Conservation (phyloP, 2,113 vertebrate species). For the Nibea coibor region DNA sequence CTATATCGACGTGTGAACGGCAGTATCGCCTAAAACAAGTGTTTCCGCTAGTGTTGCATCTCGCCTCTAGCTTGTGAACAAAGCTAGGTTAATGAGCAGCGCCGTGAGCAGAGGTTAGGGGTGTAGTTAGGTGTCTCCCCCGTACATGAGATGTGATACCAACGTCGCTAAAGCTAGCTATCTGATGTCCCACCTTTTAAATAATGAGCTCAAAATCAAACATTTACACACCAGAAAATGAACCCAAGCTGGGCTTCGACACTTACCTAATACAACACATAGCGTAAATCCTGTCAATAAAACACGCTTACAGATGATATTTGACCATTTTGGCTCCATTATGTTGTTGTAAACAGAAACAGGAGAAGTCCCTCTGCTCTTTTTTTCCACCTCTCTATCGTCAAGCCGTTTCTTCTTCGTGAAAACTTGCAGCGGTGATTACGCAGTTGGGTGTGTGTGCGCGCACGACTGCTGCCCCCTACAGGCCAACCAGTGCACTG, state of each 20-base stretch:
- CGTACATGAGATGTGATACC: slow-evolving; percentile 23
- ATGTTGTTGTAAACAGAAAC: slow-evolving; percentile 76
- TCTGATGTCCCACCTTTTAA: slow-evolving; percentile 41
- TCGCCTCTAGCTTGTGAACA: neutral
- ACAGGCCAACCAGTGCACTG: neutral
- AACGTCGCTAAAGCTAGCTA: slow-evolving; percentile 51
- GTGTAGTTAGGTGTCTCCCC: slow-evolving; percentile 33
- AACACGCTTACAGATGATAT: slow-evolving; percentile 23
- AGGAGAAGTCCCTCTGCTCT: slow-evolving; percentile 30
- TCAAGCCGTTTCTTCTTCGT: slow-evolving; percentile 52
- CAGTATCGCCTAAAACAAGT: too few relatives aligned
- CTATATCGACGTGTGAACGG: neutral
- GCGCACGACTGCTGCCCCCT: slow-evolving; percentile 24
- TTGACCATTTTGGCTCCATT: slow-evolving; percentile 78
- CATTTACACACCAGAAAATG: neutral
- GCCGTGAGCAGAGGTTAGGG: neutral
- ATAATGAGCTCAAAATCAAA: slow-evolving; percentile 14
- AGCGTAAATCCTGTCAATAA: slow-evolving; percentile 68
- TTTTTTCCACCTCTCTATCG: slow-evolving; percentile 45
- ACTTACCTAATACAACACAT: slow-evolving; percentile 73
- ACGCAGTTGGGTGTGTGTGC: accelerated
- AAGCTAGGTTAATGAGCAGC: slow-evolving; percentile 3
- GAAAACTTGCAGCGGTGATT: accelerated
- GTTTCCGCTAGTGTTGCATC: neutral
- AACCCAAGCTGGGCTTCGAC: too few relatives aligned